Base-by-base conservation (phyloP, 2,797 vertebrate species). In the Craterocephalus amniculus region DNA sequence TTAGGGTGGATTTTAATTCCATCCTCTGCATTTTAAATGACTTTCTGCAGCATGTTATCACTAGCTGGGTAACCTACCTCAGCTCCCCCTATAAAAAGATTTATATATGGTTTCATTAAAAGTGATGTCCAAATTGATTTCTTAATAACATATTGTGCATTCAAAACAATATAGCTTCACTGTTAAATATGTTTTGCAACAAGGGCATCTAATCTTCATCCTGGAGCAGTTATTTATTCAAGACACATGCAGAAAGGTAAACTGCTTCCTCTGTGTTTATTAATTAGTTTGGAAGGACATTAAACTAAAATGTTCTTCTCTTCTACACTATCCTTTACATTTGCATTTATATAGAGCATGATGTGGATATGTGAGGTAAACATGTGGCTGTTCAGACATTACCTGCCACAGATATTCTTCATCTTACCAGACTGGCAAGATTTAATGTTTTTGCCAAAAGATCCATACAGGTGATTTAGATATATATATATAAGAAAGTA, bases 21-120 rank as follows among this genome's bases (percentile, higher is more conserved):
- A 84, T 86, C 85, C 85, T 78, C 70, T 90, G 91, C 87, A 90
- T 92, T 88, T 88, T 89, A 87, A 92, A 89, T 89, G 75, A 79
- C 80, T 88, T 89, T 75, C 81, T 89, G 92, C 88, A 90, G 87
- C 78, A 85, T 89, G 87, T 83, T 82, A 84, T 89, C 89, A 80
- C 77, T 76, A 74, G 68, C 83, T 79, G 81, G 81, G 72, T 72
- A 83, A 85, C 59, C 76, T 74, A 79, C 67, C 72, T 85, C 80
- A 82, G 78, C 84, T 79, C 78, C 81, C 55, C 63, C 57, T 59
- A 38, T 63, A 67, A 74, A 83, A 56, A 80, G 74, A 35, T 80
- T 83, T 75, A 74, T 70, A 58, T 83, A 88, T 81, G 8, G 65
- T 83, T 54, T 74, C 76, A 70, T 83, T 80, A 83, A 76, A 81